Conservation (phyloP, 2,113 vertebrate genomes). For the Herpetotheres cachinnans region DNA sequence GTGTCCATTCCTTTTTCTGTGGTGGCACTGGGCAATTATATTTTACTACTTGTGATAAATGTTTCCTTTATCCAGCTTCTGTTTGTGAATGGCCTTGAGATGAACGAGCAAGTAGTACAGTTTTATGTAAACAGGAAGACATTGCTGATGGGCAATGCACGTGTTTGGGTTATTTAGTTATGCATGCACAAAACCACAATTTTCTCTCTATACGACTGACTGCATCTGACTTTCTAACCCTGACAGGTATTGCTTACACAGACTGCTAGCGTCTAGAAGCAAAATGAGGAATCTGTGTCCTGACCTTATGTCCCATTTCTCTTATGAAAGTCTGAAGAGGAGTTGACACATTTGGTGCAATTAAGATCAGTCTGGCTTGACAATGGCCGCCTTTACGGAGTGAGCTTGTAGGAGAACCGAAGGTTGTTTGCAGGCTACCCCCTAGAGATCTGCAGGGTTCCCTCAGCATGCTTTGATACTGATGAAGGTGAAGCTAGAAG, state of each 20-base stretch:
- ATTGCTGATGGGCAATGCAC: background rate
- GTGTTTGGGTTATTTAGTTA: background rate
- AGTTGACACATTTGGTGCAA: accelerated
- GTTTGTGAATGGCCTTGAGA: background rate
- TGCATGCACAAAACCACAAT: background rate
- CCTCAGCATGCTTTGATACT: background rate
- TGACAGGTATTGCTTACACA: background rate
- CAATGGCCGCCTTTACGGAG: background rate
- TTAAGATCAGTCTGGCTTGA: background rate
- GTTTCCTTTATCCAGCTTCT: background rate
- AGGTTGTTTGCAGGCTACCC: background rate
- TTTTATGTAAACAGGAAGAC: background rate
- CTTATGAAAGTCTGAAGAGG: background rate
- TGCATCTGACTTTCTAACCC: background rate
- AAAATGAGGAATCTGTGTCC: background rate
- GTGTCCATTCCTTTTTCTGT: background rate
- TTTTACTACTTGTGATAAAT: background rate
- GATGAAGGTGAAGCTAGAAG: background rate
- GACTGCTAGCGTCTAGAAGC: background rate
- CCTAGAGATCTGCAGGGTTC: background rate
- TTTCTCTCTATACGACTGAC: background rate
- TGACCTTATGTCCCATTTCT: background rate
- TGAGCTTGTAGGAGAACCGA: background rate
- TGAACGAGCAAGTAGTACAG: background rate
- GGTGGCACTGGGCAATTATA: background rate